Evolutionary conservation across 2,888 invertebrate genomes (phyloP), one percentile per base, ranked within the genome.

Genomic region (Sesia bembeciformis): DNA sequence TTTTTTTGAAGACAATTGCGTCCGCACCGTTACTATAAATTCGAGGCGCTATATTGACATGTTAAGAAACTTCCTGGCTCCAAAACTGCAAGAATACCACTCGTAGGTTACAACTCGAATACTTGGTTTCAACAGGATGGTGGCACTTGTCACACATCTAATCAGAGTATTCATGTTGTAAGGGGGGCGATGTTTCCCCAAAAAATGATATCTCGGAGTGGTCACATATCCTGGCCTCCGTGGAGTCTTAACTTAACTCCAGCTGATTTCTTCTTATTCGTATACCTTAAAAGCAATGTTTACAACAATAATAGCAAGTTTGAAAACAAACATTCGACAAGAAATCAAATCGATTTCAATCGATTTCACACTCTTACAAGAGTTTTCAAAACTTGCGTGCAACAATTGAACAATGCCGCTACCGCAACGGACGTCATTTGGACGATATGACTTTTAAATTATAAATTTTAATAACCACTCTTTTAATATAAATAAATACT

Each of bases 51-150:
- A 62, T 53, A 55, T 46, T 46, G 55, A 43, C n/a, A 62, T 62
- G 58, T 46, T 58, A 40, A 42, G 52, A 5, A 49, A 55, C 41
- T 62, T 58, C 51, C 7, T 40, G 4, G 23, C 49, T 6, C 49
- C 49, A 40, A 5, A 42, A 42, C 54, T 60, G 40, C 54, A 53
- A 52, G 39, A 58, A 52, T 58, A 5, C 49, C 1, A 23, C 23
- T 23, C 23, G 23, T 23, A 52, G 64, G 62, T 54, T 65, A 63
- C 56, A 63, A 63, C 58, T 55, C 57, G 53, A 60, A 56, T 57
- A 60, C 59, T 39, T 62, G 60, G 58, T 63, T 66, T 54, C 63
- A 65, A 55, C 61, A 62, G 62, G 62, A 64, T 63, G 60, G 51
- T 62, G 62, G 61, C 58, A 64, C 62, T 60, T 64, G 55, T 54